These are phyloP conservation scores for Dolichotis patagonum DNA, from an alignment of 2,113 vertebrate species.

Conservation along the genomic window DNA sequence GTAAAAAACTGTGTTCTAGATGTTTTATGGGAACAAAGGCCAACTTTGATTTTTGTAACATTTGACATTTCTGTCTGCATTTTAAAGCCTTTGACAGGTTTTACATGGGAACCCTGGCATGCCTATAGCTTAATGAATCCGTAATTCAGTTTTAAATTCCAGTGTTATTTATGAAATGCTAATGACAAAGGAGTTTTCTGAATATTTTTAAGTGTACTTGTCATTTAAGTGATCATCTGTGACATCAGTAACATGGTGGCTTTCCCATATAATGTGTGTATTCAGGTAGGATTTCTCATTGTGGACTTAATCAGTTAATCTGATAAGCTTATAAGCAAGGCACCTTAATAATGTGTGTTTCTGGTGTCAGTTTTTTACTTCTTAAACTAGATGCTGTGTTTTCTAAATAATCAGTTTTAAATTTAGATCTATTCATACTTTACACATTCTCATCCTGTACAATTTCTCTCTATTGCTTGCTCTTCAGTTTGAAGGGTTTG, in stretches of 20 bases:
- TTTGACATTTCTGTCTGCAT: background rate
- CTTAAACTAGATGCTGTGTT: constrained; percentile 40
- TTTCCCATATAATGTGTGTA: background rate
- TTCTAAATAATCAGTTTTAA: constrained; percentile 66
- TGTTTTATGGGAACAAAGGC: background rate
- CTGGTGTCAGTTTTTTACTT: background rate
- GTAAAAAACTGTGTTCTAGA: background rate
- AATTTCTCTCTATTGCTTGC: constrained; percentile 70
- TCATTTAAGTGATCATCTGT: background rate
- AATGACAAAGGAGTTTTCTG: constrained; percentile 35
- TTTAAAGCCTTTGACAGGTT: background rate
- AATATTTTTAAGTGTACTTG: background rate
- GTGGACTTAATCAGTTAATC: constrained; percentile 34
- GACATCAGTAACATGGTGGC: background rate
- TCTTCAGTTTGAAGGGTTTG: constrained; percentile 83
- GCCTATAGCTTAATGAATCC: background rate
- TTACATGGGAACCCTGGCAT: background rate
- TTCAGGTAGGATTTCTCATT: background rate
- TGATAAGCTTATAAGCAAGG: background rate
- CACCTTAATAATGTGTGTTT: background rate
- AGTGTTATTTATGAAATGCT: constrained; percentile 2
- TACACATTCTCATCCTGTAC: constrained; percentile 73
- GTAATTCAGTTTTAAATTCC: background rate
- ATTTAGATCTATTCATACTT: constrained; percentile 51
- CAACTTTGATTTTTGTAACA: background rate